Percentiles rank a stretch among this genome's conserved stretches.
Conservation (phyloP, 2,113 vertebrate species). For the Girardinichthys multiradiatus region DNA sequence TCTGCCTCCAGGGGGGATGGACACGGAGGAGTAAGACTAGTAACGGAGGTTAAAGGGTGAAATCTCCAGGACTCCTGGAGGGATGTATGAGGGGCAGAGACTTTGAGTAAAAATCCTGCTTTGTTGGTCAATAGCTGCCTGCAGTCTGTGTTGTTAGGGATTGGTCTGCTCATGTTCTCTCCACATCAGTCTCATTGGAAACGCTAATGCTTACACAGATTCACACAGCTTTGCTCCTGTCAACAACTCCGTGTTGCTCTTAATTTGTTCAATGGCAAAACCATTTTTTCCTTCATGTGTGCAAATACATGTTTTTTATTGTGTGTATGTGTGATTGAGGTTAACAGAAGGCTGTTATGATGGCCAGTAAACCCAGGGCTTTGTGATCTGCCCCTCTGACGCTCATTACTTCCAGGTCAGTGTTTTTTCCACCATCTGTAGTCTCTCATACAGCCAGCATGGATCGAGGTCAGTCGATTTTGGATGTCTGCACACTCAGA, state of each 20-base stretch:
- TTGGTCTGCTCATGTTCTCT: background rate
- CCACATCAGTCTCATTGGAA: conserved; percentile 4
- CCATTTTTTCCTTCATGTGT: too few species aligned
- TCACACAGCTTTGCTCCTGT: conserved; percentile 14
- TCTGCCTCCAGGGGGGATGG: too few species aligned
- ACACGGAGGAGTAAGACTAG: too few species aligned
- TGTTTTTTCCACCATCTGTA: conserved; percentile 34
- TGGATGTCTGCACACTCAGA: background rate
- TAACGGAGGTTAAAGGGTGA: background rate
- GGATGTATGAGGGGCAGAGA: background rate
- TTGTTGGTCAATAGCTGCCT: background rate
- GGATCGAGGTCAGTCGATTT: background rate
- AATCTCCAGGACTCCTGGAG: background rate
- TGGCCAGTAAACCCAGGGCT: too few species aligned
- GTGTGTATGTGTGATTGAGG: background rate
- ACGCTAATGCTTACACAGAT: conserved; percentile 14
- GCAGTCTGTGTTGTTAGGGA: background rate
- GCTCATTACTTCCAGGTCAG: conserved; percentile 32
- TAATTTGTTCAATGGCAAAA: conserved; percentile 31
- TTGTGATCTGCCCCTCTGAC: conserved; percentile 40
- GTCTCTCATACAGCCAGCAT: conserved; percentile 2
- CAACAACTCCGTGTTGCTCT: conserved; percentile 22
- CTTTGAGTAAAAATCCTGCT: background rate
- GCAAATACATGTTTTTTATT: background rate
- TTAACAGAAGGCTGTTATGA: conserved; percentile 30